Conservation (phyloP, 2,888 invertebrate species). For the Callyntrura guangdongensis region DNA sequence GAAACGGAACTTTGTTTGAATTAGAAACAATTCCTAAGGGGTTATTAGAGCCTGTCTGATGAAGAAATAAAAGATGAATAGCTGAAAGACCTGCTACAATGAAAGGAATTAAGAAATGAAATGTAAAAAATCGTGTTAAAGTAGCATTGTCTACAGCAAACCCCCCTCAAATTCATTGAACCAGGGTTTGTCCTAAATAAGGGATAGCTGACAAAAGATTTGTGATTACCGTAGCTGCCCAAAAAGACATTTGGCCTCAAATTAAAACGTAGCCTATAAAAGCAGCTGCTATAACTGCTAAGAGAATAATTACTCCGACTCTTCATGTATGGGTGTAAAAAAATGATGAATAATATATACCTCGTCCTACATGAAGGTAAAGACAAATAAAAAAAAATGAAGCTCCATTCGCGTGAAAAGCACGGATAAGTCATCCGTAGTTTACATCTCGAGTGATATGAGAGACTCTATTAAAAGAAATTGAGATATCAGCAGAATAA, state of each 20-base stretch:
- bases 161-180: conserved; percentile 92
- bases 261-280: conserved; percentile 93
- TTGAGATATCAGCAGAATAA: conserved; percentile 89
- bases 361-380: not conserved
- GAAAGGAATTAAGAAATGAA: conserved; percentile 92
- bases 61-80: conserved; percentile 89
- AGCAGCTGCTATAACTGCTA: conserved; percentile 90
- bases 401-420: conserved; percentile 90
- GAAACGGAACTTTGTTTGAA: conserved; percentile 90
- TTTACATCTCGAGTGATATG: conserved; percentile 91
- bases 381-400: conserved; percentile 86
- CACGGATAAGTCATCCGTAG: conserved; percentile 90
- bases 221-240: conserved; percentile 93
- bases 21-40: conserved; percentile 90
- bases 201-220: conserved; percentile 91
- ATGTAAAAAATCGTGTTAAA: conserved; percentile 91
- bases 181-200: conserved; percentile 89
- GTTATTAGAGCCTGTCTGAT: conserved; percentile 90
- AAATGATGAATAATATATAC: not conserved
- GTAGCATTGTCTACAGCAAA: conserved; percentile 92
- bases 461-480: conserved; percentile 90
- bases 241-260: conserved; percentile 94
- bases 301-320: conserved; percentile 89
- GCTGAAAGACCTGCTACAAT: conserved; percentile 89
- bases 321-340: conserved; percentile 88